Evolutionary conservation across 2,888 invertebrate species (phyloP), one percentile per base, ranked within the genome.

Genomic region (Luperina nickerlii): DNA sequence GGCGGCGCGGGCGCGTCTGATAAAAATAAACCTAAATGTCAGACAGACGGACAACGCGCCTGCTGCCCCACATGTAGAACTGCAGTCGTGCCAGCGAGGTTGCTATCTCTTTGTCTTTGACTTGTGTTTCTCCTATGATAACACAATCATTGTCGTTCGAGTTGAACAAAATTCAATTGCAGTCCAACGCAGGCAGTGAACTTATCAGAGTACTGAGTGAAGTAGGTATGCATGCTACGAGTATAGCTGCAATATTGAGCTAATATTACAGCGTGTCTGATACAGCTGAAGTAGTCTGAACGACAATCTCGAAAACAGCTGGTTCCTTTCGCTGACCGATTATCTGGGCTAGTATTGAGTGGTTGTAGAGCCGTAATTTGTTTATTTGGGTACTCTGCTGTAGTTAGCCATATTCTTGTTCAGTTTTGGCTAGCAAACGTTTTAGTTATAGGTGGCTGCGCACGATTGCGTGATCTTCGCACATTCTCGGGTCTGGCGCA

Each of bases 1-100:
- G 71, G 71, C 73, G n/a, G 20, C 57, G 66, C 67, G 62, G 20
- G 54, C 48, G 48, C 75, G 20, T 13, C 69, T 20, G 80, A 79
- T 90, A 24, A 75, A 90, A 88, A 88, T 88, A 89, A 83, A 84
- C 73, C 57, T 66, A 85, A 87, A 88, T 88, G 90, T 88, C 85
- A 88, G 76, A 74, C 82, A 68, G 69, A 15, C 71, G n/a, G 68
- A 38, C 74, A 63, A 54, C 57, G 57, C 74, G 45, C 32, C 20
- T 24, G 60, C 9, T 51, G 80, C 2, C 60, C 51, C 45, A 66
- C 76, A 42, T 80, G 77, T 27, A 76, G 18, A 5, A 5, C 65
- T 66, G 38, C 76, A 67, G 15, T 63, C 62, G 51, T 62, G 57
- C 76, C 32, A 63, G 27, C n/a, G 15, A 57, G 32, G 42, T 72